Evolutionary conservation across 2,888 invertebrate genomes (phyloP).

Genomic region (Tachystola acroxantha): DNA sequence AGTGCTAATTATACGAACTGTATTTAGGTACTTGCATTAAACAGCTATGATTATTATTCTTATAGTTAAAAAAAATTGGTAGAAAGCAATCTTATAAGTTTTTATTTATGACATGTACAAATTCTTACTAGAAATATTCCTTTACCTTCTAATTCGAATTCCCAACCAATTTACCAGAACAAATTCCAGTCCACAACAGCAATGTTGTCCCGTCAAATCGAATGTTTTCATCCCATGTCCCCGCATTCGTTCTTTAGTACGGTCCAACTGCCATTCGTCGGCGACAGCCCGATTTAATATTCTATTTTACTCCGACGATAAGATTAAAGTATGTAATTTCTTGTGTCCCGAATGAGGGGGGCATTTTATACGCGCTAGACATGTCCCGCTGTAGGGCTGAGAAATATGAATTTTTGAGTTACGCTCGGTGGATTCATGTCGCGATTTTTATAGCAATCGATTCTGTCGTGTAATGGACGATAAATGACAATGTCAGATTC

Average conservation of each 20-base stretch:
- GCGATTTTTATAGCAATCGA: too few species aligned
- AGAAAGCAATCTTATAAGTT: too few species aligned
- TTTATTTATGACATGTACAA: too few species aligned
- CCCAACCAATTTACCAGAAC: constrained; percentile 10
- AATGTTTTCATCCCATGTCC: constrained; percentile 43
- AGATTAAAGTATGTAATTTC: constrained; percentile 78
- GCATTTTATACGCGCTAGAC: constrained; percentile 52
- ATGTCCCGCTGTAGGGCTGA: constrained; percentile 40
- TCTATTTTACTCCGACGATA: constrained; percentile 73
- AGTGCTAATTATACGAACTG: background rate
- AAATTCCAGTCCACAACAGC: constrained; percentile 37
- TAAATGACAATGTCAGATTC: too few species aligned
- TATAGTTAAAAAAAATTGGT: background rate
- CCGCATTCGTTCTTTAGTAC: constrained; percentile 51
- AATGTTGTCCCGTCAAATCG: constrained; percentile 37
- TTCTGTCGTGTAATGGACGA: too few species aligned
- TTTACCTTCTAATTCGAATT: constrained; percentile 8
- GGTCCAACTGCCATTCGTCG: constrained; percentile 50
- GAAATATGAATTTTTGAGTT: background rate
- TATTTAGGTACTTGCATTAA: background rate
- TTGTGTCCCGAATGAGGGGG: constrained; percentile 59
- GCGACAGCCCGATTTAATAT: constrained; percentile 69
- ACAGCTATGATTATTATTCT: background rate
- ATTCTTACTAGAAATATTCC: background rate
- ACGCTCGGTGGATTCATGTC: too few species aligned